Percentiles rank a stretch among this genome's conserved stretches.
These are phyloP conservation scores for Halesus radiatus DNA, from an alignment of 1,140 invertebrate species.

Conservation along the genomic window DNA sequence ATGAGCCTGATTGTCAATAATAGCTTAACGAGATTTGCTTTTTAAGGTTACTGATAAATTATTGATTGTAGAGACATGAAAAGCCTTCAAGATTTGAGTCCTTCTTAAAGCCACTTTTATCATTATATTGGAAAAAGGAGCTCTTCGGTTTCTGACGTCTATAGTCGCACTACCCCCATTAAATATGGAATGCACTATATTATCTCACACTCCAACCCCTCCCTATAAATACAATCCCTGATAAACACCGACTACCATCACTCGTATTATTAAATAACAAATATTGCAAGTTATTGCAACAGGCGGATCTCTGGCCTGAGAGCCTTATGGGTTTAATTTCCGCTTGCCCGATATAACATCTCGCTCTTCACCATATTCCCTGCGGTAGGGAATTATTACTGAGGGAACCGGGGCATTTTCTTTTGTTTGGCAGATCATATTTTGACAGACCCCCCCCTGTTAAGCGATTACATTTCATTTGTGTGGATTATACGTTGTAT, in stretches of 20 bases:
- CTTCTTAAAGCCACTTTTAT: no score
- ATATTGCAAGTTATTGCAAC: conserved; percentile 41
- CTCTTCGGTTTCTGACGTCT: no score
- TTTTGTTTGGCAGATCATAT: conserved; percentile 20
- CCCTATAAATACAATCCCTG: not conserved
- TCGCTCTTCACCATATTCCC: not conserved
- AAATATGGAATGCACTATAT: no score
- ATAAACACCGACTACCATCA: not conserved
- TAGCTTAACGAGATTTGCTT: no score
- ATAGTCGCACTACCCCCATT: no score
- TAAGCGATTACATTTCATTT: conserved; percentile 11
- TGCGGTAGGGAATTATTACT: conserved; percentile 38
- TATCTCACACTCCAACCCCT: not conserved
- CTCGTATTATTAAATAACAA: conserved; percentile 18
- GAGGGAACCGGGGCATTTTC: conserved; percentile 33
- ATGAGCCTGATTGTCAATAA: no score
- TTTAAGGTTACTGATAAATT: no score
- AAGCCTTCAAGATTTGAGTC: no score
- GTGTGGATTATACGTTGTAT: not conserved
- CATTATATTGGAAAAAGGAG: no score
- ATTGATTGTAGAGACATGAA: no score
- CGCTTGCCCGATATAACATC: conserved; percentile 51
- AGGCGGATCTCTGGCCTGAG: not conserved
- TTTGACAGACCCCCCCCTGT: not conserved
- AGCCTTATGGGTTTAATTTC: conserved; percentile 56